Conservation (phyloP, 2,113 vertebrate species). For the Riparia riparia region DNA sequence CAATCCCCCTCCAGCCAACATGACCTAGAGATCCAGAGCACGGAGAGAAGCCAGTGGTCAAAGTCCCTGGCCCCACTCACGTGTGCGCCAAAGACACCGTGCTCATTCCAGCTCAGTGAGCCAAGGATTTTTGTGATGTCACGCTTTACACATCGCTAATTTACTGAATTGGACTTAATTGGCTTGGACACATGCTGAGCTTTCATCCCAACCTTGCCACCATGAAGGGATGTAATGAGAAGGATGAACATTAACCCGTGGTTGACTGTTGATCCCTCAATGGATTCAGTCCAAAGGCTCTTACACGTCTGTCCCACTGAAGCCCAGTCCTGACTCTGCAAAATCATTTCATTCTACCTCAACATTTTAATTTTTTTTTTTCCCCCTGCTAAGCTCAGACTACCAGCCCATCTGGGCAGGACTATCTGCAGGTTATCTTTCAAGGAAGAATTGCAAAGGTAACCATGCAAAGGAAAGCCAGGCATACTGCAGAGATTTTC, state of each 20-base stretch:
- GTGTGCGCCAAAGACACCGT: fast-evolving
- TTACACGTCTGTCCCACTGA: background rate
- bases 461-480: background rate
- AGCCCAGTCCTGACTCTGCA: background rate
- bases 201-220: background rate
- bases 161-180: slow-evolving; percentile 18
- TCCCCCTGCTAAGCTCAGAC: background rate
- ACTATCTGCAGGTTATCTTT: background rate
- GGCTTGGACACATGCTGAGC: background rate
- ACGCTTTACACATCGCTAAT: slow-evolving; percentile 45
- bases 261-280: background rate
- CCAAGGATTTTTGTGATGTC: slow-evolving; percentile 35
- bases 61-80: background rate
- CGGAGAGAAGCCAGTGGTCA: background rate
- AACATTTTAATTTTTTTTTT: background rate
- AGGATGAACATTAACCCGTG: slow-evolving; percentile 13
- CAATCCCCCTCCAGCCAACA: background rate
- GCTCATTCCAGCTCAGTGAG: background rate
- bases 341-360: background rate
- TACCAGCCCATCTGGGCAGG: background rate
- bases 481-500: background rate
- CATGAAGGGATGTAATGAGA: background rate
- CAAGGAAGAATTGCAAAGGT: background rate
- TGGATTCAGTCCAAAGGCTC: background rate
- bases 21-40: background rate